Percentiles rank a stretch among this genome's conserved stretches.
These are phyloP conservation scores for Dermatemys mawii DNA, from an alignment of 2,113 vertebrate species.

Conservation along the genomic window DNA sequence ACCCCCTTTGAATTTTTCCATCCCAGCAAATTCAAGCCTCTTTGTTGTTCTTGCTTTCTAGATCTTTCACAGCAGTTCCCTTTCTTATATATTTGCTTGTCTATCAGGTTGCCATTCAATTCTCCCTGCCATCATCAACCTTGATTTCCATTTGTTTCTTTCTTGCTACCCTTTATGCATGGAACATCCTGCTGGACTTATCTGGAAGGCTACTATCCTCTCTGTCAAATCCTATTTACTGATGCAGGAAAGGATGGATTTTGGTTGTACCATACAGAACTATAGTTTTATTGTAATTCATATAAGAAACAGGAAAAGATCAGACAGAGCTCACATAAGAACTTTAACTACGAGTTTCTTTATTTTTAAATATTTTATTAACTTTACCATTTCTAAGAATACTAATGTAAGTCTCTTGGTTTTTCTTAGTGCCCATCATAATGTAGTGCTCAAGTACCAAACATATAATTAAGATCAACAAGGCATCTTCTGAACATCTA, in stretches of 20 bases:
- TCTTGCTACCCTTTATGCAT: accelerated
- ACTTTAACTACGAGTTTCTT: neutral
- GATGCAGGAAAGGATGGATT: accelerated
- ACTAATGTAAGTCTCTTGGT: neutral
- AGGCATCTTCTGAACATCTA: neutral
- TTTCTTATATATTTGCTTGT: neutral
- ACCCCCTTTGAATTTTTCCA: neutral
- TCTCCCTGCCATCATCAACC: neutral
- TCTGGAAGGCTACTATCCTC: neutral
- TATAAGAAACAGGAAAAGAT: neutral
- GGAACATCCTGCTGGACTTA: neutral
- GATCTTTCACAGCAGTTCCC: neutral
- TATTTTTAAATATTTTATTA: neutral
- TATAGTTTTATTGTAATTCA: neutral
- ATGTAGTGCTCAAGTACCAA: neutral
- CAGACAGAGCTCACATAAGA: neutral
- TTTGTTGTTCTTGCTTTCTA: neutral
- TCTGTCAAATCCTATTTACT: neutral
- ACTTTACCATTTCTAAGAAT: neutral
- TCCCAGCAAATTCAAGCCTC: neutral
- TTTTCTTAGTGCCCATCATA: neutral
- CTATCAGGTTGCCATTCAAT: neutral
- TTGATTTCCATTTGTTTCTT: neutral
- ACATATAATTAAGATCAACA: neutral
- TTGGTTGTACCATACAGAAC: neutral